Base-by-base conservation (phyloP, 2,888 invertebrate species). In the Nebria brevicollis region DNA sequence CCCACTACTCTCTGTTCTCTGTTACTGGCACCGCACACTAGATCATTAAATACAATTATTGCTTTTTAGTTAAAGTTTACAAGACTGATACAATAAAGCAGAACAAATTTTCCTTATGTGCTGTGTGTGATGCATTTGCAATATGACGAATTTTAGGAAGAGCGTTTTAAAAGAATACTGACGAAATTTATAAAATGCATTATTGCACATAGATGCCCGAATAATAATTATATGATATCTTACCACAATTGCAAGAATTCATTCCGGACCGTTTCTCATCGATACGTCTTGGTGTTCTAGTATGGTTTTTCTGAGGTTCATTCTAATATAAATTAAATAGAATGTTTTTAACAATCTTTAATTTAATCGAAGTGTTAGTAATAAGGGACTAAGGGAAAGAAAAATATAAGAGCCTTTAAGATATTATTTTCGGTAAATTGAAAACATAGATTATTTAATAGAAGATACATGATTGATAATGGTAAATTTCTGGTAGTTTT, bases 1-100 rank as follows among this genome's bases (percentile, higher is more conserved):
- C 95, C 95, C 4, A 95, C 94, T 82, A 95, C 94, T 65, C 94
- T 90, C 65, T 92, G 92, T 75, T 92, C 89, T 82, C 91, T 87
- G 82, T 90, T 88, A 88, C 92, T 89, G 89, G 92, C 85, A 85
- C 75, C 75, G 54, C 80, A 80, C 1, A 74, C 80, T 80, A 34
- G 34, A 66, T 54, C 11, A 54, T 72, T 72, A 26, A 26, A 6
- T 2, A 72, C 11, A 26, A 10, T 8, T 72, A 72, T 15, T 26
- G 10, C 7, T 6, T n/a, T 25, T 34, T 34, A 34, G 34, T 34
- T 34, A 34, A 34, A 34, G 34, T 34, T 34, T 34, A 4, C 2
- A 34, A 34, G 34, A 34, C 5, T 34, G 34, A 34, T 34, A 34
- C 34, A 34, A 4, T 2, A 34, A 34, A 34, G 34, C 34, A 34